These are phyloP conservation scores for Campoplex capitator DNA, from an alignment of 2,888 invertebrate species.

Conservation along the genomic window DNA sequence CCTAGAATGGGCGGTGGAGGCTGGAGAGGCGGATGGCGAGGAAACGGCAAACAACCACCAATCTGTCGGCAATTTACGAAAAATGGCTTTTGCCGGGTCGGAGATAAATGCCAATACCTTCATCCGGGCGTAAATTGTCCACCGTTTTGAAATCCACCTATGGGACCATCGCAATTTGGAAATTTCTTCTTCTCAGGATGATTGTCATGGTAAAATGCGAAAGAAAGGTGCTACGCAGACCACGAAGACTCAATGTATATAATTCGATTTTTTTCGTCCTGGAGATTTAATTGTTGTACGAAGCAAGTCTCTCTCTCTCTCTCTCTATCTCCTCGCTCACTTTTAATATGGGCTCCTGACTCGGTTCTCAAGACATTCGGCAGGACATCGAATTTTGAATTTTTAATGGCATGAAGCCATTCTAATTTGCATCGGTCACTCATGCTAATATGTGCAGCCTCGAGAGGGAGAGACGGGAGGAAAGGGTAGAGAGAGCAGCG, in stretches of 20 bases:
- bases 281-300: background rate
- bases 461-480: background rate
- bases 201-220: background rate
- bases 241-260: conserved; percentile 7
- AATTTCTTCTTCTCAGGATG: conserved; percentile 48
- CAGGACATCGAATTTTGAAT: background rate
- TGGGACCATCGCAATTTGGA: conserved; percentile 40
- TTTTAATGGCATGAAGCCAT: conserved; percentile 69
- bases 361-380: background rate
- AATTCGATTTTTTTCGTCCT: background rate
- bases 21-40: conserved; percentile 81
- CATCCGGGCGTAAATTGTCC: conserved; percentile 91
- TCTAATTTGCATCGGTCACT: conserved; percentile 17
- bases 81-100: conserved; percentile 92
- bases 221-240: conserved; percentile 11
- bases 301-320: background rate
- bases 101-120: conserved; percentile 92
- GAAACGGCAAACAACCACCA: conserved; percentile 81
- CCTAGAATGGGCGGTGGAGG: conserved; percentile 85
- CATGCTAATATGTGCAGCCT: background rate
- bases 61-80: conserved; percentile 92
- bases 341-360: background rate
- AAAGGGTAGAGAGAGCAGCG: conserved; percentile 5
- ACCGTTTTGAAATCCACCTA: conserved; percentile 77
- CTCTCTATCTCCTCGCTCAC: background rate